Base-by-base conservation (phyloP, 2,888 invertebrate species). In the Ectobius pallidus region DNA sequence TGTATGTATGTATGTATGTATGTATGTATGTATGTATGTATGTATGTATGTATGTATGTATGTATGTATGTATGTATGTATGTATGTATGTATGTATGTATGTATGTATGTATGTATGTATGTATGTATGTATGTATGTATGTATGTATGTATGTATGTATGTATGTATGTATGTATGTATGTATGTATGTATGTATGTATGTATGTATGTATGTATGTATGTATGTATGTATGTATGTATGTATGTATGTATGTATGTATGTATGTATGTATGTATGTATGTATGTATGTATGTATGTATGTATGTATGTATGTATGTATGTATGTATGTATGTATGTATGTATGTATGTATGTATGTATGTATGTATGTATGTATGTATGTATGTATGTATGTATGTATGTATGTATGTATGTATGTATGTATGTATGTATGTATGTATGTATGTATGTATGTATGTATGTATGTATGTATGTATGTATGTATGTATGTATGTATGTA, bases 221-320 rank as follows among this genome's bases (percentile, higher is more conserved):
- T 22, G 55, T 55, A 55, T 55, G 55, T 55, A 55, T 55, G 55
- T 55, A 55, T 22, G 55, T 55, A 55, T 55, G 55, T 55, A 55
- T 55, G 55, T 55, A 55, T 55, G 55, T 55, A 55, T 55, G 55
- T 55, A 55, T 55, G 55, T 55, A 55, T 55, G 55, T 55, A 55
- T 55, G 55, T 55, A 55, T 55, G 55, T 55, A 55, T 55, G 55
- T 55, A 55, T 55, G 55, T 55, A 55, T 55, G 55, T 55, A 55
- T 55, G 55, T 55, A 22, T 55, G 25, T 25, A 55, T 25, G 22
- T 55, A 55, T 25, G 20, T 18, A 22, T 25, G 55, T 25, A 18
- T 22, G 20, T 25, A 22, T 55, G 55, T 18, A 22, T 22, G 20
- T 25, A 22, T 22, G 7, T 3, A 49, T 49, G 49, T 49, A 49